These are phyloP conservation scores for Mesorhabditis belari DNA, from an alignment of 2,888 invertebrate species.

Conservation along the genomic window DNA sequence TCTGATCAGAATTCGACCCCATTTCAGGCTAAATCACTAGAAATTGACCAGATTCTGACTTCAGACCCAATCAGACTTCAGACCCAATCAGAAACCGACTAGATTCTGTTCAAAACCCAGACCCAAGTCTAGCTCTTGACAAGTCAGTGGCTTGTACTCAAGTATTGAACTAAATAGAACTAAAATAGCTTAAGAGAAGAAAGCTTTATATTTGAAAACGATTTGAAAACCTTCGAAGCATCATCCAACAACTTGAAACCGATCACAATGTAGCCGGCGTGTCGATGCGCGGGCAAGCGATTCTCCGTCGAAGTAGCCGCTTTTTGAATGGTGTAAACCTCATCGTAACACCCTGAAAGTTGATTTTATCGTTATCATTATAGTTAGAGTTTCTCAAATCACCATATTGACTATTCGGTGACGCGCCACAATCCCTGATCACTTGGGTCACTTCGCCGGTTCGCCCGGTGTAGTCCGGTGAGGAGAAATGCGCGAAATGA, in stretches of 20 bases:
- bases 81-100: too few species aligned
- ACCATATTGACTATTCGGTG: constrained; percentile 27
- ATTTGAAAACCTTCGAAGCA: constrained; percentile 17
- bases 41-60: too few species aligned
- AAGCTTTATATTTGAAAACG: background rate
- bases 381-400: too few species aligned
- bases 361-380: too few species aligned
- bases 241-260: constrained; percentile 45
- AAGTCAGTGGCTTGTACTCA: too few species aligned
- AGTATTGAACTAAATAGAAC: too few species aligned
- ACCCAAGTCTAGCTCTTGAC: too few species aligned
- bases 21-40: too few species aligned
- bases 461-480: constrained; percentile 22
- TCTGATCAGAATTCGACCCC: too few species aligned
- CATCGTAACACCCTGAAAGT: constrained; percentile 40
- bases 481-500: constrained; percentile 39
- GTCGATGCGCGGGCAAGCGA: constrained; percentile 32
- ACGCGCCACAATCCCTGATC: constrained; percentile 23
- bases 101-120: too few species aligned
- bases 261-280: constrained; percentile 48
- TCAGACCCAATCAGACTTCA: too few species aligned
- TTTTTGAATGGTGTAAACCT: constrained; percentile 43
- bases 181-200: background rate
- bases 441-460: constrained; percentile 25
- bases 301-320: constrained; percentile 22